These are phyloP conservation scores for Deroplatys truncata DNA, from an alignment of 2,888 invertebrate genomes.

Conservation along the genomic window DNA sequence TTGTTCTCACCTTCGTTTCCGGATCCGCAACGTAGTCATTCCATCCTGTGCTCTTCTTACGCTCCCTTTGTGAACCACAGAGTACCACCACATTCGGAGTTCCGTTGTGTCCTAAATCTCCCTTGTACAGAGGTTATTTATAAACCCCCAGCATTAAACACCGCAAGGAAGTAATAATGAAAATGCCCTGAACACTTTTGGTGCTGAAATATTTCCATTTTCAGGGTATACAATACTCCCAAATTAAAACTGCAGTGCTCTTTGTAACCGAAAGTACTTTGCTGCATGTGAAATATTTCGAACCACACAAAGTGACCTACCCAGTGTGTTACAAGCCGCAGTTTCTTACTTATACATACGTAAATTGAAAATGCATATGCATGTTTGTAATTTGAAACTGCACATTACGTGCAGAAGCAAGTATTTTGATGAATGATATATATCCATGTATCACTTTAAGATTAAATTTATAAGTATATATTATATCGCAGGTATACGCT, in stretches of 20 bases:
- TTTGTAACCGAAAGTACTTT: background rate
- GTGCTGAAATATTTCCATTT: background rate
- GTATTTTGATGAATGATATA: too few relatives aligned
- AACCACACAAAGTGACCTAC: background rate
- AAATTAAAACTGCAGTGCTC: background rate
- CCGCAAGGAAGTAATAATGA: background rate
- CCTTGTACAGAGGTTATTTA: background rate
- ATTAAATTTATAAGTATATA: too few relatives aligned
- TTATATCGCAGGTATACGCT: too few relatives aligned
- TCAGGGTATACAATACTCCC: background rate
- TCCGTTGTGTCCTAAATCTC: background rate
- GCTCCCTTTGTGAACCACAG: background rate
- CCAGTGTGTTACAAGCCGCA: too few relatives aligned
- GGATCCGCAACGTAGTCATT: background rate
- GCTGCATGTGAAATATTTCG: background rate
- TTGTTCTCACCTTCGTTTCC: background rate
- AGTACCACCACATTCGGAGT: background rate
- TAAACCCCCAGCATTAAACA: background rate
- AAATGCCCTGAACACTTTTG: background rate
- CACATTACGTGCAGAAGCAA: too few relatives aligned
- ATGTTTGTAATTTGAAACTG: too few relatives aligned
- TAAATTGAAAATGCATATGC: too few relatives aligned
- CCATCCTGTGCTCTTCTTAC: background rate
- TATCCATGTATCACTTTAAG: too few relatives aligned
- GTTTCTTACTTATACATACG: too few relatives aligned